Evolutionary conservation across 2,113 vertebrate genomes (phyloP).

Genomic region (Nothoprocta pentlandii): DNA sequence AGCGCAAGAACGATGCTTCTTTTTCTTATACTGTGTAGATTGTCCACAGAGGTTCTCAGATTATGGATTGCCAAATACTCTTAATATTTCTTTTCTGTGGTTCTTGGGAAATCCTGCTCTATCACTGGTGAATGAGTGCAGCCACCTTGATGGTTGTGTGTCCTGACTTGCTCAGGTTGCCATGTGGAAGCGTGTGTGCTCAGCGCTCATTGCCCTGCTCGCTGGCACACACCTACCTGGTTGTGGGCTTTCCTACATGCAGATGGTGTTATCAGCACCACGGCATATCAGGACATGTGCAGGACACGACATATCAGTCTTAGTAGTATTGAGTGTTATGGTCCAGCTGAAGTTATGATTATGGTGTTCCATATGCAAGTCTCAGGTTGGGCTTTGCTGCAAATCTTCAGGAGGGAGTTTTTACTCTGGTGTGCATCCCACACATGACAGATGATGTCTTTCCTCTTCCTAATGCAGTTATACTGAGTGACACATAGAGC

Average conservation of each 20-base stretch:
- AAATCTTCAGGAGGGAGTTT: background rate
- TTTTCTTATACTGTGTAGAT: background rate
- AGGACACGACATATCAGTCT: background rate
- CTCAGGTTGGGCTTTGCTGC: background rate
- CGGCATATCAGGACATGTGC: accelerated
- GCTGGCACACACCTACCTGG: background rate
- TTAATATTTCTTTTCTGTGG: background rate
- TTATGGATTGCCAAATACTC: background rate
- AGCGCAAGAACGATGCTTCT: background rate
- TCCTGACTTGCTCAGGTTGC: background rate
- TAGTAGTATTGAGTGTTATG: background rate
- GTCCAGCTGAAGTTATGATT: background rate
- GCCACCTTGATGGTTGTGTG: background rate
- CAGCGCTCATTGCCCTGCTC: background rate
- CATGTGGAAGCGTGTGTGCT: background rate
- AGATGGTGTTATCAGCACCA: background rate
- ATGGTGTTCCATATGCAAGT: background rate
- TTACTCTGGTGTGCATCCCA: background rate
- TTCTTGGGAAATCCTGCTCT: background rate
- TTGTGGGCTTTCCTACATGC: background rate
- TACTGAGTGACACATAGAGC: background rate
- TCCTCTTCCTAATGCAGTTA: background rate
- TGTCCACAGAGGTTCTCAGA: background rate
- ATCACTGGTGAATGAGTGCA: background rate
- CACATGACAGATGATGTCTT: background rate